These are phyloP conservation scores for Pithecia hirsuta DNA, from an alignment of 2,797 vertebrate genomes.

Conservation along the genomic window DNA sequence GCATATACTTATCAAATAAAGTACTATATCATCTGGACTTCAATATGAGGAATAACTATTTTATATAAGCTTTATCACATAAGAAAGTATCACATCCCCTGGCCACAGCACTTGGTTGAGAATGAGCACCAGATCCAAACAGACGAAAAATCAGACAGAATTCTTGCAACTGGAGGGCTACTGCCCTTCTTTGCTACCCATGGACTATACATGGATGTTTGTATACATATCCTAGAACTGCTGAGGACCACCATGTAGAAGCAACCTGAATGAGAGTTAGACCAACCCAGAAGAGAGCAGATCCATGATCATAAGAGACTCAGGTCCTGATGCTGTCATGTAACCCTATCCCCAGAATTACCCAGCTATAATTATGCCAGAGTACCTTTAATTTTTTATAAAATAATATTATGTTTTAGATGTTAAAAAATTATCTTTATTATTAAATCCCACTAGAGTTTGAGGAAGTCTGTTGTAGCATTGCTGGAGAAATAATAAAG, in stretches of 20 bases:
- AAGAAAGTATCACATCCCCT: not conserved
- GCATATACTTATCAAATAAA: not conserved
- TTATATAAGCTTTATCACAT: not conserved
- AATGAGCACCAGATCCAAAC: not conserved
- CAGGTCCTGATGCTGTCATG: not conserved
- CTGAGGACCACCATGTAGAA: not conserved
- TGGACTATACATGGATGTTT: not conserved
- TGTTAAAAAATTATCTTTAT: conserved; percentile 1
- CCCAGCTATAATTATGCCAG: not conserved
- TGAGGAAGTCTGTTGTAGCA: not conserved
- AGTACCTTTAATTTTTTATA: not conserved
- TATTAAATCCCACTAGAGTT: not conserved
- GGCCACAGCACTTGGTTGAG: not conserved
- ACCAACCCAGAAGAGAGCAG: not conserved
- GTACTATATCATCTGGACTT: not conserved
- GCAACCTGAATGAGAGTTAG: not conserved
- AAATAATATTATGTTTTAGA: not conserved
- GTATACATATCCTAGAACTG: not conserved
- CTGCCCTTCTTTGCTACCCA: not conserved
- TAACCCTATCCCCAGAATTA: not conserved
- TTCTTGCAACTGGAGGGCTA: not conserved
- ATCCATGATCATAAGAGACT: not conserved
- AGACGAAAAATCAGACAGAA: not conserved
- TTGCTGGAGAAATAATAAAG: not conserved
- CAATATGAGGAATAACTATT: not conserved